Conservation (phyloP, 2,797 vertebrate genomes). For the Lutjanus argentimaculatus region DNA sequence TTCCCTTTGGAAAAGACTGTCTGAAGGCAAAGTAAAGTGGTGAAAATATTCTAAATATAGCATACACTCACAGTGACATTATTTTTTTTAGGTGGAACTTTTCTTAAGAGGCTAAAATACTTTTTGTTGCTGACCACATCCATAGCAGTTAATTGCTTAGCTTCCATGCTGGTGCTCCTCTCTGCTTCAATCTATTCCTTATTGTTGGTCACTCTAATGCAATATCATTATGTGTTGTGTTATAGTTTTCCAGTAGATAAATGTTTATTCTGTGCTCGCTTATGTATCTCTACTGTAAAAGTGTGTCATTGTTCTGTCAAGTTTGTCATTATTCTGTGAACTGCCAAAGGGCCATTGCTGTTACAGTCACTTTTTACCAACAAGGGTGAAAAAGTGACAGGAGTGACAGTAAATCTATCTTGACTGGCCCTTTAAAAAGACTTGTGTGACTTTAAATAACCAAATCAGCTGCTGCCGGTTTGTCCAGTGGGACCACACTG, state of each 20-base stretch:
- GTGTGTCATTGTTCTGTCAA: not conserved
- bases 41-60: too few species aligned
- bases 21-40: too few species aligned
- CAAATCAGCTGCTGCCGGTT: constrained; percentile 12
- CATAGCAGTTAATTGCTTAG: too few species aligned
- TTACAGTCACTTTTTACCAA: not conserved
- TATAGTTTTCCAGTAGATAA: not conserved
- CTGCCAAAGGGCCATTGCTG: too few species aligned
- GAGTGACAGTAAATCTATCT: not conserved
- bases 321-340: not conserved
- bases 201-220: not conserved
- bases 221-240: not conserved
- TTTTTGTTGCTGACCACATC: too few species aligned
- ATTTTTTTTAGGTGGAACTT: too few species aligned
- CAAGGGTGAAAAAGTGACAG: not conserved
- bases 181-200: not conserved
- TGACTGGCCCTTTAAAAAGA: constrained; percentile 1
- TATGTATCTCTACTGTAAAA: not conserved
- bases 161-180: too few species aligned
- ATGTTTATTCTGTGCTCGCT: not conserved
- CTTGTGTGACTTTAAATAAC: not conserved
- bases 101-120: too few species aligned
- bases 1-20: too few species aligned
- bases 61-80: too few species aligned
- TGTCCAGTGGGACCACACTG: not conserved